These are phyloP conservation scores for Scatophagus argus DNA, from an alignment of 2,113 vertebrate species.

Conservation along the genomic window DNA sequence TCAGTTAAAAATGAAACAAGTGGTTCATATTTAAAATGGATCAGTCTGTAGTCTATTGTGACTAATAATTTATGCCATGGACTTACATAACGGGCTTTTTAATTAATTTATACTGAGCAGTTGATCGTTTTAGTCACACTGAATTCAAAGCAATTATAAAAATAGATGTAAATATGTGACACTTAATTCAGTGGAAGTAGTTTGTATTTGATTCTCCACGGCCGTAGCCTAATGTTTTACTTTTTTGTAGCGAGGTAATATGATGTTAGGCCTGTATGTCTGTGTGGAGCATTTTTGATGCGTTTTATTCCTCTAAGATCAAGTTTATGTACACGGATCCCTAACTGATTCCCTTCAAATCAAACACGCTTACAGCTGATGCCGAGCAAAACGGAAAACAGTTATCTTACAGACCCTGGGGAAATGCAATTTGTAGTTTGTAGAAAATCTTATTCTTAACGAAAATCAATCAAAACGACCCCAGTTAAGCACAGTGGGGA, in stretches of 20 bases:
- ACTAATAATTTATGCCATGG: neutral
- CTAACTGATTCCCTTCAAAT: slow-evolving; percentile 36
- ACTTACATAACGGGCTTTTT: neutral
- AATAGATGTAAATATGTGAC: rapidly evolving
- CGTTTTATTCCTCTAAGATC: neutral
- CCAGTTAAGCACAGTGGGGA: slow-evolving; percentile 1
- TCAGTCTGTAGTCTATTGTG: neutral
- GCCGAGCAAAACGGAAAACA: slow-evolving; percentile 15
- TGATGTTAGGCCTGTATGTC: neutral
- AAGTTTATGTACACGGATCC: slow-evolving; percentile 39
- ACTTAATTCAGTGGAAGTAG: neutral
- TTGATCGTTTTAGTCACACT: neutral
- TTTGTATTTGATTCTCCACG: neutral
- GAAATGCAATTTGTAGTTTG: slow-evolving; percentile 26
- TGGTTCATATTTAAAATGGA: neutral
- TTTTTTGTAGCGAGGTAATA: neutral
- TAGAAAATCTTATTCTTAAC: neutral
- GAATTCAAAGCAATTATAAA: neutral
- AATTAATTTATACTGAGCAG: neutral
- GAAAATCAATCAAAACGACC: slow-evolving; percentile 45
- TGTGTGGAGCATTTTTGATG: neutral
- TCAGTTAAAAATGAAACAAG: neutral
- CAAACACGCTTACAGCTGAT: slow-evolving; percentile 16
- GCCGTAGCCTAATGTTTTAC: neutral
- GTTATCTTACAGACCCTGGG: neutral